A percentile compares a stretch with the other conserved stretches of the same genome.
These are phyloP conservation scores for Ctenochaetus hawaiiensis DNA, from an alignment of 2,797 vertebrate genomes.

Conservation along the genomic window DNA sequence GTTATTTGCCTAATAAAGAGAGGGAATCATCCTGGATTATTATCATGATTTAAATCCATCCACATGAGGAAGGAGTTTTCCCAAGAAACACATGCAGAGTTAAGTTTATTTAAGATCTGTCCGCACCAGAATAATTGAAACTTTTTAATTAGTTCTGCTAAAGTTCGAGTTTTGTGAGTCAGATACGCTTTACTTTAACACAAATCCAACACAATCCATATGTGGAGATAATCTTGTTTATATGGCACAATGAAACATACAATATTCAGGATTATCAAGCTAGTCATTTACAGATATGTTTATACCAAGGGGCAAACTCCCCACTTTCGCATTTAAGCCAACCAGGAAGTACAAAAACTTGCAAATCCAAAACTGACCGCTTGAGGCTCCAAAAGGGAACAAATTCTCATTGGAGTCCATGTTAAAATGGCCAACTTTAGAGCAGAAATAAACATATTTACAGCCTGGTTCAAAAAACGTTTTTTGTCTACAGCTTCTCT, in stretches of 20 bases:
- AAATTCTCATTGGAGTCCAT: too few relatives aligned
- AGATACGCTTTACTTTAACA: neutral
- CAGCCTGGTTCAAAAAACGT: too few relatives aligned
- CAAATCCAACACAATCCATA: too few relatives aligned
- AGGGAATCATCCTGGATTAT: conserved; percentile 36
- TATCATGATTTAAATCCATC: conserved; percentile 43
- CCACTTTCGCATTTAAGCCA: too few relatives aligned
- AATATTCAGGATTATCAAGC: neutral
- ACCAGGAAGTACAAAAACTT: too few relatives aligned
- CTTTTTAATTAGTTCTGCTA: conserved; percentile 1
- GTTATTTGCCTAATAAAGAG: conserved; percentile 52
- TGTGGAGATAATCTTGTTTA: conserved; percentile 2
- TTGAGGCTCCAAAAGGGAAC: too few relatives aligned
- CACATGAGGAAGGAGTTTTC: conserved; percentile 27
- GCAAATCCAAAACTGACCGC: too few relatives aligned
- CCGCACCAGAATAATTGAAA: neutral
- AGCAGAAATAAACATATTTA: too few relatives aligned
- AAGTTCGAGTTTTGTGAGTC: conserved; percentile 5
- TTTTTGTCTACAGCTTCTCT: too few relatives aligned
- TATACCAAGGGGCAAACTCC: too few relatives aligned
- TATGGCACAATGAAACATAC: neutral
- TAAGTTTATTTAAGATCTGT: conserved; percentile 19
- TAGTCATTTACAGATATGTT: neutral
- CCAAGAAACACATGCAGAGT: conserved; percentile 15
- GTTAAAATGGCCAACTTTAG: too few relatives aligned